Conservation (phyloP, 1,140 invertebrate species). For the Pristionchus pacificus region DNA sequence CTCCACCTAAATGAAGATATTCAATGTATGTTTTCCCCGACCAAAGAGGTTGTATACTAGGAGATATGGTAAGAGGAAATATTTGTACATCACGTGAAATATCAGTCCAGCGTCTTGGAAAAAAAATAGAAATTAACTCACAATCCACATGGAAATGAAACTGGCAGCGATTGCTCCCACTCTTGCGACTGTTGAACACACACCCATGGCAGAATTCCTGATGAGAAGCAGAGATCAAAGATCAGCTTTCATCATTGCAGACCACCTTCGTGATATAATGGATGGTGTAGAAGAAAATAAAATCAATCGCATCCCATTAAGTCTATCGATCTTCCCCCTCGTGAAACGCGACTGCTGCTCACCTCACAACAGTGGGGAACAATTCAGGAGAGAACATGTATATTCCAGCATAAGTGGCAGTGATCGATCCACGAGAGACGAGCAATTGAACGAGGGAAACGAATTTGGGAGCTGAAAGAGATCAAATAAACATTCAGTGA, state of each 20-base stretch:
- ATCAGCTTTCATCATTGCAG: too few relatives aligned
- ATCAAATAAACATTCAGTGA: not conserved
- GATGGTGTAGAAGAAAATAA: slow-evolving; percentile 14
- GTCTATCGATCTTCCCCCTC: slow-evolving; percentile 2
- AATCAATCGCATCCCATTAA: slow-evolving; percentile 10
- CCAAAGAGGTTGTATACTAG: too few relatives aligned
- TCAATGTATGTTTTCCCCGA: too few relatives aligned
- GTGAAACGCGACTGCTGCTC: too few relatives aligned
- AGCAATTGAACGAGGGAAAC: slow-evolving; percentile 51
- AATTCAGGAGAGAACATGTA: slow-evolving; percentile 60
- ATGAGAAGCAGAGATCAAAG: too few relatives aligned
- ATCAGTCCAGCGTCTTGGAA: too few relatives aligned
- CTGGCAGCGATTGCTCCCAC: slow-evolving; percentile 62
- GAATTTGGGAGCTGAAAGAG: slow-evolving; percentile 39
- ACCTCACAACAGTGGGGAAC: slow-evolving; percentile 60
- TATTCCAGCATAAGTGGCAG: slow-evolving; percentile 47
- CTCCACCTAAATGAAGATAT: too few relatives aligned
- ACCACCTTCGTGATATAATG: too few relatives aligned
- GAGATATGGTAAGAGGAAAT: too few relatives aligned
- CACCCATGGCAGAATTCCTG: slow-evolving; percentile 61
- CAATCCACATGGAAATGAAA: slow-evolving; percentile 58
- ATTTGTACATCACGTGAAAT: too few relatives aligned
- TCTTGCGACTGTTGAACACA: slow-evolving; percentile 62
- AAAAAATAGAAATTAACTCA: slow-evolving; percentile 25
- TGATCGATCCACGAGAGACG: slow-evolving; percentile 54